These are phyloP conservation scores for Hemichromis elongatus DNA, from an alignment of 2,113 vertebrate species.

Conservation along the genomic window DNA sequence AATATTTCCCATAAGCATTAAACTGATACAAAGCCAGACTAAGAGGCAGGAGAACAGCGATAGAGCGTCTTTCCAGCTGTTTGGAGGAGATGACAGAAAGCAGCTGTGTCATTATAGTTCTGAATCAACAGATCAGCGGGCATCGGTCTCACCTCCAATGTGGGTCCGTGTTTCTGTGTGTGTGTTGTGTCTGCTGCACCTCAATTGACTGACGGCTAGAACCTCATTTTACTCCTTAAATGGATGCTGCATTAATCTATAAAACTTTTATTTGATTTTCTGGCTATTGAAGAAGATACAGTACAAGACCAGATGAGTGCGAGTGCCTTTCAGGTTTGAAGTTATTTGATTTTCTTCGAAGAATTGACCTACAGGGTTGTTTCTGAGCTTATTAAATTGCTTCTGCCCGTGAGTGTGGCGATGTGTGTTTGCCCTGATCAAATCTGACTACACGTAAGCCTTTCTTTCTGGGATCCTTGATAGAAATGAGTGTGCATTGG, in stretches of 20 bases:
- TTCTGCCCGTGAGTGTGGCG: background rate
- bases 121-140: slow-evolving; percentile 53
- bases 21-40: slow-evolving; percentile 9
- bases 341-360: slow-evolving; percentile 7
- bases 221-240: background rate
- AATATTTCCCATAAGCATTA: slow-evolving; percentile 27
- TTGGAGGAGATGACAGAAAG: slow-evolving; percentile 54
- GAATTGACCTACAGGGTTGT: background rate
- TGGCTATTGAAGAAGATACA: background rate
- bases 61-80: slow-evolving; percentile 41
- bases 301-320: background rate
- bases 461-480: background rate
- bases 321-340: background rate
- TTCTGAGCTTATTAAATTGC: slow-evolving; percentile 7
- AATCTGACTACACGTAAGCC: background rate
- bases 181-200: background rate
- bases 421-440: background rate
- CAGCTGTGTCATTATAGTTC: slow-evolving; percentile 51
- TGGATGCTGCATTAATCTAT: slow-evolving; percentile 1
- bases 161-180: background rate
- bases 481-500: background rate
- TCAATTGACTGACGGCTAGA: background rate
- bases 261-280: background rate
- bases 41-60: slow-evolving; percentile 23
- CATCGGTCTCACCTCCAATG: slow-evolving; percentile 34